Evolutionary conservation across 2,797 vertebrate species (phyloP), one percentile per base, ranked within the genome.

Genomic region (Hoplostethus mediterraneus): DNA sequence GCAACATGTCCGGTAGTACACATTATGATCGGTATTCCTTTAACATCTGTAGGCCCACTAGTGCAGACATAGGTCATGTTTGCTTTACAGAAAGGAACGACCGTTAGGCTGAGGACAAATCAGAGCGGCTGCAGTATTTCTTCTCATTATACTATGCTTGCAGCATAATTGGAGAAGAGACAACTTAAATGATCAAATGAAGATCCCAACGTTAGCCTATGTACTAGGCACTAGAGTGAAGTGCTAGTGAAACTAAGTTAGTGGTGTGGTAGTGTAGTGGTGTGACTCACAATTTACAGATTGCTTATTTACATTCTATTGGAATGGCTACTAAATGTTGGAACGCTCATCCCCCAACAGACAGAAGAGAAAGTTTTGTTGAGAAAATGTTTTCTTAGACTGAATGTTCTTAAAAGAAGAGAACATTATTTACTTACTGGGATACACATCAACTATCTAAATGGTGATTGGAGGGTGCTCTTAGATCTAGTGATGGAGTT

Each of bases 1-100:
- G 62, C 31, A 44, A 68, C 53, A 11, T 78, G 58, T 60, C 63
- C 30, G 64, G 9, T 33, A 83, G 58, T 40, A 65, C 3, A 8
- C 1, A 25, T 52, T 60, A 21, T n/a, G 16, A 68, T 54, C 47
- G 14, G 30, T 64, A 75, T 76, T 75, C 60, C 67, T 45, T 49
- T 0, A 0, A 53, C 55, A 33, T 4, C 52, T 0, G 1, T 67
- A 48, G 17, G 17, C 16, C 61, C 16, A 60, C 28, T 30, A 45
- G 36, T 71, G 30, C 21, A 63, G 57, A 76, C 51, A 14, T 44
- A 53, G 63, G 62, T 71, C 57, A 33, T 47, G 42, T 47, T 31
- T 66, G 28, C 61, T 63, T 21, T 51, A 62, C 9, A 8, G 8
- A 10, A 14, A 47, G 4, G 16, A 48, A 47, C 48, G 4, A 10